Base-by-base conservation (phyloP, 2,888 invertebrate genomes). In the Dolomedes plantarius region DNA sequence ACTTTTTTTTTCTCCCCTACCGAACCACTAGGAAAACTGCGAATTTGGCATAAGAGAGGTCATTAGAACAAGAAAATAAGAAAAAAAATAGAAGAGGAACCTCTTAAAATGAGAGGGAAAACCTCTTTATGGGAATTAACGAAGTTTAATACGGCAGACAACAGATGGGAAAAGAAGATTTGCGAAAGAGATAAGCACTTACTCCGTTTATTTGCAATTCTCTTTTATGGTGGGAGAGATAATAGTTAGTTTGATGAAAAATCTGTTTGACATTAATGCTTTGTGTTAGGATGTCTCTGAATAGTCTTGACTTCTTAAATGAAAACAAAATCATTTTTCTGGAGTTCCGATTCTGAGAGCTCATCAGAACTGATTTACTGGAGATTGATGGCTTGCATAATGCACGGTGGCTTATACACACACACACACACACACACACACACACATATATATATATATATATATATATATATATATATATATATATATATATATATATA, bases 101-200 rank as follows among this genome's bases (percentile, higher is more conserved):
- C 36, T 36, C 9, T 46, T 16, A 46, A 56, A 56, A 56, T 19
- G 56, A 56, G 23, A 19, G 56, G 23, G 3, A 6, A 56, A 46
- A 56, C 23, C 56, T 23, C 5, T 56, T 56, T 56, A 56, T 56
- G 56, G 23, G 56, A 56, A 56, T 56, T 56, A 56, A 56, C 23
- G 56, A 56, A 23, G 56, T 56, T 23, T 56, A 56, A 56, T 56
- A 56, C 56, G 56, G 1, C 11, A n/a, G 56, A 56, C 56, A 56
- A 56, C 56, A 56, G 56, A 56, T 56, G 56, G 56, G 56, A 23
- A 23, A 56, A 11, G 56, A 23, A 56, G 56, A 56, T 56, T 56
- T 56, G 56, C 56, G 23, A 56, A 56, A 56, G 56, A 56, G 56
- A 56, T 56, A 56, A 56, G 56, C 23, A 56, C 23, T 56, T 56